These are phyloP conservation scores for Carterocephalus palaemon DNA, from an alignment of 2,888 invertebrate genomes.

Conservation along the genomic window DNA sequence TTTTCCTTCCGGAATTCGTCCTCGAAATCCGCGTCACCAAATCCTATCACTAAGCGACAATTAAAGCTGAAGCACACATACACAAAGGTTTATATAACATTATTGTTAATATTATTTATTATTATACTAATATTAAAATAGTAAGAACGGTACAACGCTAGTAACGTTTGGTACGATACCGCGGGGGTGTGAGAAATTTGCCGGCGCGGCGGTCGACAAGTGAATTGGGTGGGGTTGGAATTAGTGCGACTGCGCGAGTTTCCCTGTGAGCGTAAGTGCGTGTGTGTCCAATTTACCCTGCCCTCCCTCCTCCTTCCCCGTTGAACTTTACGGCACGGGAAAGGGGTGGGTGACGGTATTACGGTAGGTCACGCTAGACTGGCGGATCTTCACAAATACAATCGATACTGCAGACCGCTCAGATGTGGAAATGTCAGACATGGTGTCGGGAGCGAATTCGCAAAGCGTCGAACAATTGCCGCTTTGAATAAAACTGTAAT, in stretches of 20 bases:
- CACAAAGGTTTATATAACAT: conserved; percentile 40
- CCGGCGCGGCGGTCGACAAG: conserved; percentile 62
- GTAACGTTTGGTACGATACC: conserved; percentile 67
- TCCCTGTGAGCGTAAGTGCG: conserved; percentile 62
- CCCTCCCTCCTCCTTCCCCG: conserved; percentile 43
- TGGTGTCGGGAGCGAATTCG: conserved; percentile 53
- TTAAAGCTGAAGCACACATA: conserved; percentile 53
- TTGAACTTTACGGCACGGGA: conserved; percentile 9
- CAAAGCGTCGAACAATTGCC: conserved; percentile 38
- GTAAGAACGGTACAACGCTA: conserved; percentile 36
- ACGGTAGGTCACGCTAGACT: conserved; percentile 41
- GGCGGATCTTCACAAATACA: conserved; percentile 62
- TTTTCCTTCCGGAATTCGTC: conserved; percentile 52
- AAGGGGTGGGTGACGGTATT: conserved; percentile 44
- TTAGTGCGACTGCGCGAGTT: conserved; percentile 63
- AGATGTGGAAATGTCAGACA: conserved; percentile 68
- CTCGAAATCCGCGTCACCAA: conserved; percentile 27
- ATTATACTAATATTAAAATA: conserved; percentile 29
- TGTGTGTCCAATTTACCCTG: conserved; percentile 48
- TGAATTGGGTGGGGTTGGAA: conserved; percentile 67
- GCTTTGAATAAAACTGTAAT: conserved; percentile 4
- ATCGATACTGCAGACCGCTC: conserved; percentile 73
- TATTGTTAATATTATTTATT: conserved; percentile 40
- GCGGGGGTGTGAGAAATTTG: conserved; percentile 71
- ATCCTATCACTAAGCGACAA: conserved; percentile 53